Percentiles rank a stretch among this genome's conserved stretches.
phyloP scores from a whole-genome alignment of 2,797 vertebrate species.

The Falco novaeseelandiae region DNA sequence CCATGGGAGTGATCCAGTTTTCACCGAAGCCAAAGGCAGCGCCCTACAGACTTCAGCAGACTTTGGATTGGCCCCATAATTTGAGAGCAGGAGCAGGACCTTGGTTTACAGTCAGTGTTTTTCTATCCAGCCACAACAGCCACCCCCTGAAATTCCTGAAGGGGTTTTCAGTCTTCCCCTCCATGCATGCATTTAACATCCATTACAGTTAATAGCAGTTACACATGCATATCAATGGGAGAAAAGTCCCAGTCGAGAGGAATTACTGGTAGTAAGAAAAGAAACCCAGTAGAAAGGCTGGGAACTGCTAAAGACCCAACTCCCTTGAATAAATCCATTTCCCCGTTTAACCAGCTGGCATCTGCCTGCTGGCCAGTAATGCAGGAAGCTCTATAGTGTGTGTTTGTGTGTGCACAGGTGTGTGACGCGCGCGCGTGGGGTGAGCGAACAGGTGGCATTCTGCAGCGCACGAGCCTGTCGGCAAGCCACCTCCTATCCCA shows the following conservation, averaged over 20 bases:
- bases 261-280: constrained; percentile 52
- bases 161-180: constrained; percentile 24
- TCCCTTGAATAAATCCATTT: neutral
- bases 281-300: constrained; percentile 48
- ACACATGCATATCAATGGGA: constrained; percentile 56
- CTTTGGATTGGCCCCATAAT: constrained; percentile 9
- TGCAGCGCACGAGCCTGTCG: neutral
- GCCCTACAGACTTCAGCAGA: neutral
- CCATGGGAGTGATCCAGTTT: neutral
- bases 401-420: neutral
- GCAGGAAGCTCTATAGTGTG: constrained; percentile 53
- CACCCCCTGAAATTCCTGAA: constrained; percentile 41
- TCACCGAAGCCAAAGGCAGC: neutral
- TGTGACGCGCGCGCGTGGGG: neutral
- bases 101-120: neutral
- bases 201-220: constrained; percentile 55
- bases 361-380: neutral
- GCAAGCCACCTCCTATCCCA: neutral
- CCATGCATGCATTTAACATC: constrained; percentile 49
- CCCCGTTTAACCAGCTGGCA: neutral
- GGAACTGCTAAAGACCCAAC: constrained; percentile 28
- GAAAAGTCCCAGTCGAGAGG: constrained; percentile 26
- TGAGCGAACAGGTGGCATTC: neutral
- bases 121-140: constrained; percentile 33
- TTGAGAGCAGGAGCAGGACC: neutral